These are phyloP conservation scores for Bombus fervidus DNA, from an alignment of 1,140 invertebrate species.

Conservation along the genomic window DNA sequence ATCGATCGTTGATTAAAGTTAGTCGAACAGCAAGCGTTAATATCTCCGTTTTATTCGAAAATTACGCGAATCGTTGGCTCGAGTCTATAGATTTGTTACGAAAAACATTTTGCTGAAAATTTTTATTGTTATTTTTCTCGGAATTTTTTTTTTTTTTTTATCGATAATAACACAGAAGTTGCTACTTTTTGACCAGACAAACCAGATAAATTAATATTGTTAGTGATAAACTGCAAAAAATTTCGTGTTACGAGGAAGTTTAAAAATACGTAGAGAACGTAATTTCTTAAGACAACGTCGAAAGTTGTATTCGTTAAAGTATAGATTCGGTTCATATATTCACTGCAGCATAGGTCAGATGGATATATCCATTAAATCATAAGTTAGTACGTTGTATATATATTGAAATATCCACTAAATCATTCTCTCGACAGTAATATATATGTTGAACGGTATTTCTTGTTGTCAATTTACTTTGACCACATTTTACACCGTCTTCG, in stretches of 20 bases:
- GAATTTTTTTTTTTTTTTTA: too few relatives aligned
- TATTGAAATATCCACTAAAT: background rate
- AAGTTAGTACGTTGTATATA: too few relatives aligned
- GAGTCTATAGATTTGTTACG: background rate
- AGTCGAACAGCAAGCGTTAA: too few relatives aligned
- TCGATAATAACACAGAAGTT: too few relatives aligned
- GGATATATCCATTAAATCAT: too few relatives aligned
- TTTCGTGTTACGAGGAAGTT: background rate
- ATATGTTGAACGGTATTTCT: background rate
- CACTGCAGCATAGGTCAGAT: too few relatives aligned
- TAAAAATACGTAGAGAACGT: background rate
- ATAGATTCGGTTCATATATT: too few relatives aligned
- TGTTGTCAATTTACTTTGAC: background rate
- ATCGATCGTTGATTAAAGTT: background rate
- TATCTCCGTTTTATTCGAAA: background rate
- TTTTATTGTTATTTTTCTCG: rapidly evolving
- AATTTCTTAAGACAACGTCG: background rate
- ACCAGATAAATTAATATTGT: too few relatives aligned
- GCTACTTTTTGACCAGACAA: too few relatives aligned
- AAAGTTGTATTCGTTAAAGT: background rate
- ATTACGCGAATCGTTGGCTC: too few relatives aligned
- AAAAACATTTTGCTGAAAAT: background rate
- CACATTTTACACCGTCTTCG: background rate
- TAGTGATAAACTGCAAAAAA: too few relatives aligned
- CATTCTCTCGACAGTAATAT: background rate